These are phyloP conservation scores for Rhea americana DNA, from an alignment of 2,113 vertebrate genomes.

Conservation along the genomic window DNA sequence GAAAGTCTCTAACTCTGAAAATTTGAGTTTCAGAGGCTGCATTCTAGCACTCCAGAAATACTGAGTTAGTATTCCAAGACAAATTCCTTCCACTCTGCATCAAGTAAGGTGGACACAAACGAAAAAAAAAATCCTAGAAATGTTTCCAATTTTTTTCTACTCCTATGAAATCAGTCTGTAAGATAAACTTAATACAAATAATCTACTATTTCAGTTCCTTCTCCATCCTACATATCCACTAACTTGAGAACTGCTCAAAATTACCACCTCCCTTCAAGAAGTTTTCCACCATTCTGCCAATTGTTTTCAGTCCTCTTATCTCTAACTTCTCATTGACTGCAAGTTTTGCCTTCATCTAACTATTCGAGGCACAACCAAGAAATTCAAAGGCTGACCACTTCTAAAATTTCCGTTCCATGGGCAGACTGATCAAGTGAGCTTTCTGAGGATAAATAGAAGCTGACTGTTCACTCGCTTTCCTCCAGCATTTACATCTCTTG, in stretches of 20 bases:
- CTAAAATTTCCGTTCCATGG: background rate
- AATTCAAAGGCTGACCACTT: background rate
- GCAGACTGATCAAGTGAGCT: background rate
- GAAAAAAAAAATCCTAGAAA: background rate
- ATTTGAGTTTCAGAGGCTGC: background rate
- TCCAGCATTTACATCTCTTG: background rate
- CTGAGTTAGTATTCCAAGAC: too few relatives aligned
- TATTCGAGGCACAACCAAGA: background rate
- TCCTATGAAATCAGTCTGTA: background rate
- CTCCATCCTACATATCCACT: background rate
- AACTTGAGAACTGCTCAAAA: background rate
- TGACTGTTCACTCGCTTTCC: background rate
- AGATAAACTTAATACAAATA: background rate
- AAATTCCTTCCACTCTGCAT: background rate
- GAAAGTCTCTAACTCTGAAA: background rate
- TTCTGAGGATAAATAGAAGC: background rate
- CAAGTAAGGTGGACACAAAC: too few relatives aligned
- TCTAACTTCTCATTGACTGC: background rate
- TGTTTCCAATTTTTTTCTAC: background rate
- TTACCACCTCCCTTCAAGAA: background rate
- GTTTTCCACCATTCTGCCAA: background rate
- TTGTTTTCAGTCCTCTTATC: background rate
- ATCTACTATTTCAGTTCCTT: background rate
- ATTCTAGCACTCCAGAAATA: background rate
- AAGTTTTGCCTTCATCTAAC: background rate